Conservation (phyloP, 2,797 vertebrate species). For the Pyrrhura leucotis region DNA sequence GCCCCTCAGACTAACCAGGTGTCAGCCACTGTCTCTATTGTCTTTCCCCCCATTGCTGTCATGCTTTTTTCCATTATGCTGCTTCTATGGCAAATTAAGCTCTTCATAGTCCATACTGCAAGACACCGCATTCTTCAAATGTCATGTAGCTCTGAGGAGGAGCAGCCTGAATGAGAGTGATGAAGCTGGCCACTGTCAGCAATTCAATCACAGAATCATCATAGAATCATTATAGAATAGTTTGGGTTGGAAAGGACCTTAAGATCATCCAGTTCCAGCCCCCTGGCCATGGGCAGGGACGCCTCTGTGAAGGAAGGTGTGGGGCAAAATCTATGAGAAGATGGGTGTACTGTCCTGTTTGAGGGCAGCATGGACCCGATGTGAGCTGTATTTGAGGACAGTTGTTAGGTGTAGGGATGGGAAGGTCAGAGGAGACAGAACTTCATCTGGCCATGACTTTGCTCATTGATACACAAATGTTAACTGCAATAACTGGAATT, state of each 20-base stretch:
- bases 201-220: not conserved
- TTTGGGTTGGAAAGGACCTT: not conserved
- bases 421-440: not conserved
- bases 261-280: not conserved
- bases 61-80: not conserved
- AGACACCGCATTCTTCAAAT: not conserved
- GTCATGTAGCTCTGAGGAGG: not conserved
- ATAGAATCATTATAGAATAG: not conserved
- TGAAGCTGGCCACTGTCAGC: not conserved
- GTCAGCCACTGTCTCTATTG: not conserved
- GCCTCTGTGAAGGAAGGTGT: not conserved
- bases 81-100: not conserved
- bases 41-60: not conserved
- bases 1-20: not conserved
- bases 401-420: not conserved
- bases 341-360: too few relatives aligned
- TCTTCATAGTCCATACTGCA: not conserved
- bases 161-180: not conserved
- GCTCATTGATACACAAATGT: not conserved
- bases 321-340: not conserved
- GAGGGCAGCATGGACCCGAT: not conserved
- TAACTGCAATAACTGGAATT: not conserved
- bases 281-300: rapidly evolving
- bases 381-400: not conserved
- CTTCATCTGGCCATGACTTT: not conserved